Percentiles rank a stretch among this genome's conserved stretches.
phyloP scores from a whole-genome alignment of 2,797 vertebrate genomes.

The Luscinia megarhynchos region DNA sequence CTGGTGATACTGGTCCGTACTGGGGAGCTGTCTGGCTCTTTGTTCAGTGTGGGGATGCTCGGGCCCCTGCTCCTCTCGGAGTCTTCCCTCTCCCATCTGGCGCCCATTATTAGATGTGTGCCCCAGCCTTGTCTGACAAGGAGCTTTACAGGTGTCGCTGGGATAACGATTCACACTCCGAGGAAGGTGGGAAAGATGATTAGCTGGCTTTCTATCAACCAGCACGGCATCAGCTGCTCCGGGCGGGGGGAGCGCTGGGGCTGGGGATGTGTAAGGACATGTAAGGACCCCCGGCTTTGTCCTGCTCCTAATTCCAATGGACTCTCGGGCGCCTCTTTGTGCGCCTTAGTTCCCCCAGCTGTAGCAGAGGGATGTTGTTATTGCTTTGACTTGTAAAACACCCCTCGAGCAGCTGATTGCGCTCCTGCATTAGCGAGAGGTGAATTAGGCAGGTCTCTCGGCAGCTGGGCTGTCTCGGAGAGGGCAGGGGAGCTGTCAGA shows the following conservation, averaged over 20 bases:
- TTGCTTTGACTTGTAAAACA: not conserved
- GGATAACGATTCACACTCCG: slow-evolving; percentile 65
- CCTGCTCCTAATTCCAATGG: slow-evolving; percentile 53
- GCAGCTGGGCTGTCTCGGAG: slow-evolving; percentile 9
- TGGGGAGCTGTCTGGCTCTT: not conserved
- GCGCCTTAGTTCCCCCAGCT: slow-evolving; percentile 49
- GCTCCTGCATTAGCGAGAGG: not conserved
- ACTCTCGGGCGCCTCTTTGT: not conserved
- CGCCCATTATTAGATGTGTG: slow-evolving; percentile 34
- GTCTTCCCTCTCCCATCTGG: slow-evolving; percentile 61
- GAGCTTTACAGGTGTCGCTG: slow-evolving; percentile 65
- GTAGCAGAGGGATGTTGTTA: not conserved
- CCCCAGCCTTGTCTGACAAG: slow-evolving; percentile 35
- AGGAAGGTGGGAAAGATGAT: slow-evolving; percentile 68
- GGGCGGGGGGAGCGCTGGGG: not conserved
- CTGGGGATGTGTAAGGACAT: slow-evolving; percentile 35
- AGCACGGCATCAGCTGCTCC: slow-evolving; percentile 48
- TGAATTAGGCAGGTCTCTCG: not conserved
- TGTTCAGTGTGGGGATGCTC: not conserved
- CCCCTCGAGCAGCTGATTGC: slow-evolving; percentile 1
- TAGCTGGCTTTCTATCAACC: slow-evolving; percentile 42
- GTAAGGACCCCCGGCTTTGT: not conserved
- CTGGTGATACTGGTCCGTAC: accelerated
- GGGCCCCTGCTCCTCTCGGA: not conserved
- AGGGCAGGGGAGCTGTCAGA: not conserved